Evolutionary conservation across 2,113 vertebrate genomes (phyloP), one percentile per base, ranked within the genome.

Genomic region (Vimba vimba): DNA sequence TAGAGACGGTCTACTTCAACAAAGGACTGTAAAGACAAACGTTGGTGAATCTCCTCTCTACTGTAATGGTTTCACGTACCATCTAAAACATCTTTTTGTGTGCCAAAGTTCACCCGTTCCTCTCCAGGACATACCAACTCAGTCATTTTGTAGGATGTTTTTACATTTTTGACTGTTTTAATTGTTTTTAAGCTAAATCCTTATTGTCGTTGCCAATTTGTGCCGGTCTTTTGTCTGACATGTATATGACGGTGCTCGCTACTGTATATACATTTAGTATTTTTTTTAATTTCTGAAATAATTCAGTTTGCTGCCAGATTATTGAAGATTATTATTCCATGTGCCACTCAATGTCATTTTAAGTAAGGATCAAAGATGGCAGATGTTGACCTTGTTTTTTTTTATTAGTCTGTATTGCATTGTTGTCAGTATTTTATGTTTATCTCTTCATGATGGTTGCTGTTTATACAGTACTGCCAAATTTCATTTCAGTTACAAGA

Each of bases 1-100:
- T 98, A 90, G 95, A 93, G 88, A 93, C 90, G 2, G 97, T 99
- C 30, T 99, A 97, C 93, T 99, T 99, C 91, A 99, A 99, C 94
- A 99, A 99, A 95, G 98, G 98, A 86, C 94, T 99, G 91, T 99
- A 93, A 52, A 95, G 91, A 79, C 86, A 55, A 86, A 84, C 33
- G 45, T 82, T 57, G 62, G 59, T 85, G 80, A 87, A 80, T 81
- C 89, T 84, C 85, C 87, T 89, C 77, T 82, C 91, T 89, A 88
- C 91, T 91, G 91, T 86, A 69, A 88, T 87, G 84, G 83, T 85
- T 50, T 68, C 43, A 25, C 82, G 90, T 88, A 85, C 86, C 87
- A 86, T 89, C 55, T 10, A 27, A 69, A 43, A 30, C 90, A 89
- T 92, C 90, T 91, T 89, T 91, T 89, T 88, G 80, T 91, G 92